Evolutionary conservation across 2,797 vertebrate genomes (phyloP), one percentile per base, ranked within the genome.

Genomic region (Odontamblyopus lacepedii): DNA sequence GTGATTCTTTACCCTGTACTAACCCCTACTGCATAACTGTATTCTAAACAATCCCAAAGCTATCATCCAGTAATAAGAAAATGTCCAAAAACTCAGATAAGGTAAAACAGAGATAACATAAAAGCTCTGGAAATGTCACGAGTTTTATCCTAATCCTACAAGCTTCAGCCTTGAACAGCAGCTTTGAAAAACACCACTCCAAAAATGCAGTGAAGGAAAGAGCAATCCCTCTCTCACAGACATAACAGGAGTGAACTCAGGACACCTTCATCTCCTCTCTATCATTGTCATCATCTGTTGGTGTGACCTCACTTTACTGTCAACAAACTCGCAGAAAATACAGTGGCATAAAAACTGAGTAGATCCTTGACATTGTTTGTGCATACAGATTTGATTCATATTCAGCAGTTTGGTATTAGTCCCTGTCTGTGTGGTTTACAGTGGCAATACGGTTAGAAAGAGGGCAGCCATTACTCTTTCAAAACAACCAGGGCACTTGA

Each of bases 231-330:
- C 74, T 81, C 63, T 85, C 88, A 83, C 76, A 90, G 90, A 70
- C 82, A 80, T 85, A 84, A 80, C 83, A 87, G 83, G 76, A 88
- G 80, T 59, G 79, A 80, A 76, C 79, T 74, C 77, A 78, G 78
- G 84, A 85, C 80, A 27, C 69, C 72, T 78, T 82, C 75, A 78
- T 86, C 84, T 75, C 73, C 70, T 76, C 75, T 79, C 69, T 18
- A 63, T 77, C 77, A 70, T 71, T 75, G 71, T 82, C 80, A 59
- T 78, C 76, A 67, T 72, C 80, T 70, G 81, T 78, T 71, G 27
- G 32, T 57, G 66, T 75, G 76, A 81, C 63, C 63, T 69, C 80
- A 75, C 80, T 66, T 67, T 67, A 38, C 66, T 5, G 41, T 78
- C 73, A 70, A 18, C 70, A 78, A 67, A 64, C 74, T 78, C 71